These are phyloP conservation scores for Ormyrus thymus DNA, from an alignment of 2,888 invertebrate species.

Conservation along the genomic window DNA sequence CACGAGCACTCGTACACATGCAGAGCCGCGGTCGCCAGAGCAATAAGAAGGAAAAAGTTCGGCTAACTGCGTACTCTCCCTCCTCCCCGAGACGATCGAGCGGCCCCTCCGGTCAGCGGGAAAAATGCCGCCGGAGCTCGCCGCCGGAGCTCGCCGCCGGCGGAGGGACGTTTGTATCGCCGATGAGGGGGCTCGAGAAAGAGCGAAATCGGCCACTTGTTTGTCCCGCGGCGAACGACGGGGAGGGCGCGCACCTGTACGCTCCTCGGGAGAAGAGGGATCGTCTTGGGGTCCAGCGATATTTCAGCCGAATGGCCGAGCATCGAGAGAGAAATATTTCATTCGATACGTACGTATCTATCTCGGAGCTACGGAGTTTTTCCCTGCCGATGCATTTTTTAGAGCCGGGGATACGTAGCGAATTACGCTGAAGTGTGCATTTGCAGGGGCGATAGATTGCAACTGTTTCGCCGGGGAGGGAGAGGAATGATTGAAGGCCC, in stretches of 20 bases:
- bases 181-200: conserved; percentile 17
- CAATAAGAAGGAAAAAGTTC: conserved; percentile 6
- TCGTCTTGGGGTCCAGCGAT: conserved; percentile 22
- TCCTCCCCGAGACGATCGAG: neutral
- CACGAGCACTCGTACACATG: neutral
- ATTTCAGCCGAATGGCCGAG: conserved; percentile 43
- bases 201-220: conserved; percentile 47
- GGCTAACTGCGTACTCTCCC: neutral
- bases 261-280: conserved; percentile 23
- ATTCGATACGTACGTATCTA: conserved; percentile 16
- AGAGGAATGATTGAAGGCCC: too few species aligned
- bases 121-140: conserved; percentile 18
- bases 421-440: neutral
- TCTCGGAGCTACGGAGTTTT: neutral
- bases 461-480: too few species aligned
- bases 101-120: conserved; percentile 13
- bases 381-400: neutral
- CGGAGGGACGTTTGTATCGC: conserved; percentile 34
- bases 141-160: neutral
- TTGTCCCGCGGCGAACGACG: conserved; percentile 1
- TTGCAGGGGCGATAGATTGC: too few species aligned
- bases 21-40: neutral
- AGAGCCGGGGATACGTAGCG: too few species aligned
- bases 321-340: conserved; percentile 41
- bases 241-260: conserved; percentile 22